Evolutionary conservation across 2,888 invertebrate genomes (phyloP).

Genomic region (Zygogramma bicolorata): DNA sequence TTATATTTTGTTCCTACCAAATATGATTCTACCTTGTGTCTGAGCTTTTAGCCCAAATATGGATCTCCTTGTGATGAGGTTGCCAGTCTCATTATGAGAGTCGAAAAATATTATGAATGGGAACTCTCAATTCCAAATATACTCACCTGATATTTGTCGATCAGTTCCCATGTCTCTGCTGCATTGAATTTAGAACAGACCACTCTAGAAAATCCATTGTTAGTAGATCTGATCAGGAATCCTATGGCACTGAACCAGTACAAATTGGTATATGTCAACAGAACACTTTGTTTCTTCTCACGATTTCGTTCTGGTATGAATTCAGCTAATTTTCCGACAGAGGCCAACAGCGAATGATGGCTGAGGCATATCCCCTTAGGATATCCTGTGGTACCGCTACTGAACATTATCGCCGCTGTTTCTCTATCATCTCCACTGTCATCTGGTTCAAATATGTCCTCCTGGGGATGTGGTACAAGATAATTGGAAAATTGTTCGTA

Average conservation of each 20-base stretch:
- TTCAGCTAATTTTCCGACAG: too few species aligned
- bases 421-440: slow-evolving; percentile 35
- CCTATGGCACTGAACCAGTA: slow-evolving; percentile 30
- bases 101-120: too few species aligned
- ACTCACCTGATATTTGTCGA: slow-evolving; percentile 42
- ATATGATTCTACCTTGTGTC: too few species aligned
- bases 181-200: slow-evolving; percentile 29
- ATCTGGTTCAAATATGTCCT: slow-evolving; percentile 49
- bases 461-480: slow-evolving; percentile 39
- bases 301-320: not conserved
- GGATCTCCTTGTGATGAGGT: too few species aligned
- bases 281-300: too few species aligned
- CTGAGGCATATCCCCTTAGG: slow-evolving; percentile 56
- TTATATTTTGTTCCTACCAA: too few species aligned
- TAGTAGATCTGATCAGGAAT: slow-evolving; percentile 5
- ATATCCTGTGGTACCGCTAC: slow-evolving; percentile 59
- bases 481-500: slow-evolving; percentile 43
- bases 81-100: too few species aligned
- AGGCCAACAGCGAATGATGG: slow-evolving; percentile 27
- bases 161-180: slow-evolving; percentile 18
- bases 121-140: too few species aligned
- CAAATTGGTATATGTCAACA: slow-evolving; percentile 18
- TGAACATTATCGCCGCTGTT: slow-evolving; percentile 55
- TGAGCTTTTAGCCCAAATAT: too few species aligned
- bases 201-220: slow-evolving; percentile 19